Conservation (phyloP, 2,888 invertebrate genomes). For the Sarcophaga variegata region DNA sequence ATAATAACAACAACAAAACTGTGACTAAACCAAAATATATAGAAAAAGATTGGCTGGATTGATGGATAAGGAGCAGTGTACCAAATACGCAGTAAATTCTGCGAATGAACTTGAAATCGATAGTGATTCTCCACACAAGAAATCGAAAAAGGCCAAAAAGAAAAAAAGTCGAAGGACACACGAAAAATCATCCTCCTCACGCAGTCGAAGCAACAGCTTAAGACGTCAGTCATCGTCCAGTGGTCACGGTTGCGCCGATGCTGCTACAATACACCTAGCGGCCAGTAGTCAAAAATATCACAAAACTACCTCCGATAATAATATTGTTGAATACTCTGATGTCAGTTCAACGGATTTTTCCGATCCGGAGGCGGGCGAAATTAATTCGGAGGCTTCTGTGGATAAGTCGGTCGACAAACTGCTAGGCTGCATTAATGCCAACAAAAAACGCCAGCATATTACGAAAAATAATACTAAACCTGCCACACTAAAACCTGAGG, state of each 20-base stretch:
- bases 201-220: constrained; percentile 66
- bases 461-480: constrained; percentile 52
- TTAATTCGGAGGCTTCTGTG: constrained; percentile 83
- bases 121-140: constrained; percentile 65
- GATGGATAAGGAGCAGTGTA: constrained; percentile 61
- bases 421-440: constrained; percentile 2
- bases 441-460: constrained; percentile 51
- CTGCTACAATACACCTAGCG: constrained; percentile 6
- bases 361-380: constrained; percentile 94
- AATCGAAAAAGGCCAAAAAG: constrained; percentile 70
- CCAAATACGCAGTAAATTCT: constrained; percentile 65
- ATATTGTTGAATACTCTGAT: constrained; percentile 90
- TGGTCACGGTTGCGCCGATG: constrained; percentile 48
- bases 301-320: constrained; percentile 64
- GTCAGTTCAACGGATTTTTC: constrained; percentile 95
- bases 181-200: constrained; percentile 44
- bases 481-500: constrained; percentile 41
- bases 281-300: constrained; percentile 48
- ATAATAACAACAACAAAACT: constrained; percentile 65
- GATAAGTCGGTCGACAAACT: constrained; percentile 42
- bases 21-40: constrained; percentile 58
- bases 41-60: constrained; percentile 34
- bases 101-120: constrained; percentile 59
- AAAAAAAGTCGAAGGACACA: constrained; percentile 73
- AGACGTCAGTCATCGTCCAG: constrained; percentile 70